Percentiles rank a stretch among this genome's conserved stretches.
Conservation (phyloP, 2,888 invertebrate genomes). For the Coelinius sp. region DNA sequence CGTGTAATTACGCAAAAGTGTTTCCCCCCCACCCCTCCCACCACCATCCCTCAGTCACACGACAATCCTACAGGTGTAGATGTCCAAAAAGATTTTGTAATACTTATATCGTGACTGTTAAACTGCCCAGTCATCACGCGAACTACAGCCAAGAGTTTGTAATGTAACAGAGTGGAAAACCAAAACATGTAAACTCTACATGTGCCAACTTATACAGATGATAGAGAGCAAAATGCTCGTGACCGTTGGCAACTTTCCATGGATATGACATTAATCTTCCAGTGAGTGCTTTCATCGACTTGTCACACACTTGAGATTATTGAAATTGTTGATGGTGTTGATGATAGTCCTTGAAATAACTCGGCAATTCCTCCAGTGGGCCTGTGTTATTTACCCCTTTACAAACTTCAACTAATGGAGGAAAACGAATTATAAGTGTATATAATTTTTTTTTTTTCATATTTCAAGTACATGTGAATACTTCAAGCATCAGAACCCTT, state of each 20-base stretch:
- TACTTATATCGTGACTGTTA: conserved; percentile 22
- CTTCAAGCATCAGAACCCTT: neutral
- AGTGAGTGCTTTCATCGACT: neutral
- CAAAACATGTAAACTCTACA: conserved; percentile 17
- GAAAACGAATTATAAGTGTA: neutral
- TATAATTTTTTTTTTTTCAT: neutral
- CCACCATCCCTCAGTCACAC: neutral
- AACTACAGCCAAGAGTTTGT: neutral
- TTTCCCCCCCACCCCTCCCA: neutral
- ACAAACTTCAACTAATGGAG: neutral
- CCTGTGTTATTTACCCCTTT: neutral
- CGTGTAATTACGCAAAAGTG: conserved; percentile 23
- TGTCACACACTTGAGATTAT: conserved; percentile 21
- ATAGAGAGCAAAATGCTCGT: conserved; percentile 13
- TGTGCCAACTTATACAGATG: conserved; percentile 5
- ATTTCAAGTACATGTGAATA: neutral
- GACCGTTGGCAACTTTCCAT: conserved; percentile 34
- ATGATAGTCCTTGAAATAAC: conserved; percentile 4
- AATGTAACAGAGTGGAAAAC: conserved; percentile 5
- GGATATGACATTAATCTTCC: conserved; percentile 25
- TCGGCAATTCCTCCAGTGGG: neutral
- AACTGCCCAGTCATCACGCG: conserved; percentile 9
- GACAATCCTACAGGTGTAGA: conserved; percentile 32
- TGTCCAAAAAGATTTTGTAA: conserved; percentile 35
- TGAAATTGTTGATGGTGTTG: conserved; percentile 13